Evolutionary conservation across 2,888 invertebrate species (phyloP).

Genomic region (Colostygia pectinataria): DNA sequence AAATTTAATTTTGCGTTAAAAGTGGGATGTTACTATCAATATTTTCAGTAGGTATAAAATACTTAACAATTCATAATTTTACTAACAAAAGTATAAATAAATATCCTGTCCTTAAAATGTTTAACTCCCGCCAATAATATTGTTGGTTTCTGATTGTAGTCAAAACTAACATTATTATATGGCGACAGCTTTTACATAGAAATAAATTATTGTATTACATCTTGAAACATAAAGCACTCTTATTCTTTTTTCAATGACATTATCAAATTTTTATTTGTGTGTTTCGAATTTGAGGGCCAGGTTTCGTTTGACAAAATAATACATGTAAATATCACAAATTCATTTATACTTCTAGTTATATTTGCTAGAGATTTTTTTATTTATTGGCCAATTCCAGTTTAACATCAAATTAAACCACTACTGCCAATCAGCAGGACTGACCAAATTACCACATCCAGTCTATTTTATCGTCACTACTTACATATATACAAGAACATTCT

Average conservation of each 20-base stretch:
- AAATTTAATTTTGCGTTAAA: neutral
- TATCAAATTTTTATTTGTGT: too few relatives aligned
- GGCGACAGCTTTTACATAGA: too few relatives aligned
- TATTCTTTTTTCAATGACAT: too few relatives aligned
- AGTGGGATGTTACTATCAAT: neutral
- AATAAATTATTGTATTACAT: too few relatives aligned
- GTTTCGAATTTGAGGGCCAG: neutral
- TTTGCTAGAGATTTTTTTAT: constrained; percentile 19
- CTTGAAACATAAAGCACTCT: too few relatives aligned
- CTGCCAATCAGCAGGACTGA: constrained; percentile 27
- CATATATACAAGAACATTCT: constrained; percentile 18
- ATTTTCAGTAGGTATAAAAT: neutral
- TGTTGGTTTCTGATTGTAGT: too few relatives aligned
- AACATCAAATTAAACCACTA: constrained; percentile 16
- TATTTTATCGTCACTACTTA: constrained; percentile 22
- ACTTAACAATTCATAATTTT: neutral
- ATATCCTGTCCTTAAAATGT: neutral
- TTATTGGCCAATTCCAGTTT: constrained; percentile 21
- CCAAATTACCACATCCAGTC: constrained; percentile 13
- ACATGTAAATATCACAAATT: constrained; percentile 24
- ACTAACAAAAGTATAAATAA: too few relatives aligned
- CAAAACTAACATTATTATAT: too few relatives aligned
- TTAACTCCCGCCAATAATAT: too few relatives aligned
- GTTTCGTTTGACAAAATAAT: neutral
- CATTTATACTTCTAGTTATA: constrained; percentile 6